Base-by-base conservation (phyloP, 2,888 invertebrate species). In the Leptopilina drosophilae region DNA sequence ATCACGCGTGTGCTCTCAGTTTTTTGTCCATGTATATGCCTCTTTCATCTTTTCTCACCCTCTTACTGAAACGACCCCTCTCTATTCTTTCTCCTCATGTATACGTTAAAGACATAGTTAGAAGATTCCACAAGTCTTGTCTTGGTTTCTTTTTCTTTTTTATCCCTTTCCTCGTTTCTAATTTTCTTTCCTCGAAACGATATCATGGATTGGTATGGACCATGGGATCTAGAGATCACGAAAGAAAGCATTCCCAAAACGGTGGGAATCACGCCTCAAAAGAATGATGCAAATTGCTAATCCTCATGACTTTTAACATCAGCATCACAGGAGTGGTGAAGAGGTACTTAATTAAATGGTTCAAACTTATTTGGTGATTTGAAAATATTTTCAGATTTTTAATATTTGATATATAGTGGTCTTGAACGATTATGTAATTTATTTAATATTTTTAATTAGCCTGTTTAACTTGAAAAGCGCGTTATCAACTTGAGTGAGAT, bases 41-140 rank as follows among this genome's bases (percentile, higher is more conserved):
- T 85, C 83, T 84, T 64, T 78, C 64, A 82, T 40, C 79, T 69
- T 69, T 73, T 73, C 73, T 73, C 73, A 73, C 73, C 56, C 56
- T 56, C 73, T 56, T 73, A 53, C 73, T 56, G 33, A 73, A 59
- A 33, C 56, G 56, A 56, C 73, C 40, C 69, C 76, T 40, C 64
- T 11, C 79, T 79, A 69, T 81, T 78, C 79, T 79, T 80, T 64
- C 40, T 79, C 42, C 56, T 73, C 73, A 78, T 81, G 77, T 83
- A 56, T 77, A 78, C 77, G 79, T 77, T 86, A 88, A 86, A 87
- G 86, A 89, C 87, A 85, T 89, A 87, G 87, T 88, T 88, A 87
- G 85, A 88, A 83, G 81, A 87, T 87, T 88, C 85, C 85, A 83
- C 82, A 83, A 78, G 80, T 78, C 77, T 76, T 59, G 59, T 73